These are phyloP conservation scores for Staurois parvus DNA, from an alignment of 2,797 vertebrate genomes.

Conservation along the genomic window DNA sequence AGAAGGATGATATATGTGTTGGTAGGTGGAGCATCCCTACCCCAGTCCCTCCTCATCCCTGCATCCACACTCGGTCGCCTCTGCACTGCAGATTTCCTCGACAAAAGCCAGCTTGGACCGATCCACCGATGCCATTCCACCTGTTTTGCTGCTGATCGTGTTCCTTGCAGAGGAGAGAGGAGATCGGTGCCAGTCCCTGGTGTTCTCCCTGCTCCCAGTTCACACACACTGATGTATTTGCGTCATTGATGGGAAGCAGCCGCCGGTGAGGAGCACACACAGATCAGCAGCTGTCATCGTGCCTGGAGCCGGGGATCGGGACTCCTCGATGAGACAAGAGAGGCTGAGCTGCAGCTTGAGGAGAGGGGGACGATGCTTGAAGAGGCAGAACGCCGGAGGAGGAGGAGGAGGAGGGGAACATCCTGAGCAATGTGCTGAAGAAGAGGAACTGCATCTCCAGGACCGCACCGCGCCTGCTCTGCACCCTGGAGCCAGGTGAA, in stretches of 20 bases:
- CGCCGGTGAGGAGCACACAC: background rate
- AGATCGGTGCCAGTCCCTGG: background rate
- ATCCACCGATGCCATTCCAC: background rate
- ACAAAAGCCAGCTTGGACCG: background rate
- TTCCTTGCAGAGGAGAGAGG: no score
- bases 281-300: background rate
- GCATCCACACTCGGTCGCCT: conserved; percentile 54
- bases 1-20: conserved; percentile 21
- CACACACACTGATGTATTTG: conserved; percentile 4
- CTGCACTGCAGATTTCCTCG: conserved; percentile 74
- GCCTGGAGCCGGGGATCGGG: background rate
- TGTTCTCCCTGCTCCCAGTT: background rate
- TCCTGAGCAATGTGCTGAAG: conserved; percentile 95
- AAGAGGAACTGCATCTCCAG: conserved; percentile 94
- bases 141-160: no score
- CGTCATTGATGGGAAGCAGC: conserved; percentile 31
- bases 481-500: conserved; percentile 95
- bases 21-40: conserved; percentile 19
- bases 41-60: background rate
- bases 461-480: conserved; percentile 93
- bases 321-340: conserved; percentile 83
- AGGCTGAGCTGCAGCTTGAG: conserved; percentile 78
- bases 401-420: conserved; percentile 75
- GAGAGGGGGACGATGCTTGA: conserved; percentile 83
- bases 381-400: conserved; percentile 81